Conservation (phyloP, 1,140 invertebrate species). For the Psilanteris sp. region DNA sequence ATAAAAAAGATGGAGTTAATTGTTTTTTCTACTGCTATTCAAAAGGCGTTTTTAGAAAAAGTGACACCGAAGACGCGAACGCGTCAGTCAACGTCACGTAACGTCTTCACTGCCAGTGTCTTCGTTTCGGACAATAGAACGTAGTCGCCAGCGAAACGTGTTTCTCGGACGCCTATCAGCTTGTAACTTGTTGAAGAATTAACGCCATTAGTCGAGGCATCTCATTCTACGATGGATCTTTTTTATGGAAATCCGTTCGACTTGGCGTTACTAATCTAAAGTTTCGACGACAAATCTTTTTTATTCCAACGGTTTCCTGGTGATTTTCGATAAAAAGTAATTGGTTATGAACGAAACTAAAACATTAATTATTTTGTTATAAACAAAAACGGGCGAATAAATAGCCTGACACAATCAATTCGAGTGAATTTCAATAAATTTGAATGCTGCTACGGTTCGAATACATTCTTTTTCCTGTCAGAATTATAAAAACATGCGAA, state of each 20-base stretch:
- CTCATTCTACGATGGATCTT: slow-evolving; percentile 42
- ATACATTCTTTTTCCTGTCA: no score
- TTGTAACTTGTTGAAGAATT: slow-evolving; percentile 70
- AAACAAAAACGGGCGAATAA: no score
- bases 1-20: no score
- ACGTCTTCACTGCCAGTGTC: slow-evolving; percentile 65
- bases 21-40: not conserved
- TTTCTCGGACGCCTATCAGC: slow-evolving; percentile 60
- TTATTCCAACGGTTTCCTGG: slow-evolving; percentile 19
- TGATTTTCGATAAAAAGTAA: slow-evolving; percentile 26
- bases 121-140: slow-evolving; percentile 49
- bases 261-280: slow-evolving; percentile 61
- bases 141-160: slow-evolving; percentile 36
- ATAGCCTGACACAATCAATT: no score
- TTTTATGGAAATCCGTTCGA: slow-evolving; percentile 39
- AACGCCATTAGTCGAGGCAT: slow-evolving; percentile 68
- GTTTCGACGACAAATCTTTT: slow-evolving; percentile 62
- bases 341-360: slow-evolving; percentile 29
- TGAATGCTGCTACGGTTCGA: no score
- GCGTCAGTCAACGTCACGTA: slow-evolving; percentile 53
- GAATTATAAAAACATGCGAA: no score
- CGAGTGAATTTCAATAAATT: no score
- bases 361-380: slow-evolving; percentile 29
- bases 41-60: slow-evolving; percentile 16
- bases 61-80: slow-evolving; percentile 18